Evolutionary conservation across 2,888 invertebrate species (phyloP), one percentile per base, ranked within the genome.

Genomic region (Nasonia oneida): DNA sequence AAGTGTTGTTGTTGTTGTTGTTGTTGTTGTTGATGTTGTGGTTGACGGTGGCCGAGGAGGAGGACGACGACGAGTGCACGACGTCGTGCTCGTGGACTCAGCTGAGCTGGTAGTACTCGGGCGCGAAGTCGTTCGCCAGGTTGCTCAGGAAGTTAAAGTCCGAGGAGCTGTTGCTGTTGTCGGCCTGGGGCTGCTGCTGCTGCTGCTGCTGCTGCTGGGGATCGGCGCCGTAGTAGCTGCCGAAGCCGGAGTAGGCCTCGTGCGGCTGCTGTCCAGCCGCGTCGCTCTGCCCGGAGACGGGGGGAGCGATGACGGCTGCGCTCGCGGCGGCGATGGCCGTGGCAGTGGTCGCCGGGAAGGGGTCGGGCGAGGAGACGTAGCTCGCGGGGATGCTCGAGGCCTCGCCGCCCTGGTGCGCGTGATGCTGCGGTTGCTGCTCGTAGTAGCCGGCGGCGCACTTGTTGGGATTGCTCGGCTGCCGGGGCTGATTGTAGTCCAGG

Each of bases 141-240:
- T 97, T 98, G 94, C 98, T 97, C 88, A 98, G 95, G 93, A 98
- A 98, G 94, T 98, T 98, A 94, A 98, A 98, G 94, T 98, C 98
- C 50, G 98, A 97, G n/a, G 98, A 98, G 92, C 97, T 97, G 93
- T 97, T 98, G 90, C 97, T 97, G 94, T 97, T 97, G 90, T 97
- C 97, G 77, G 96, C 96, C 37, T 95, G 93, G 15, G 93, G 93
- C 23, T 83, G 83, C 67, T 94, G 92, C 70, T 93, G 90, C 83
- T 94, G 94, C 23, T 57, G 87, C 94, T 94, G 88, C 95, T 18
- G 37, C 3, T 67, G 47, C 71, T 37, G 94, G 12, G 92, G 90
- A 42, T 94, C 94, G 12, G 77, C 18, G 23, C 91, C 91, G 92
- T 97, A 97, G 93, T 96, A 96, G 91, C 96, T 96, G 89, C 96